Conservation (phyloP, 1,140 invertebrate species). For the Drosophila punjabiensis region DNA sequence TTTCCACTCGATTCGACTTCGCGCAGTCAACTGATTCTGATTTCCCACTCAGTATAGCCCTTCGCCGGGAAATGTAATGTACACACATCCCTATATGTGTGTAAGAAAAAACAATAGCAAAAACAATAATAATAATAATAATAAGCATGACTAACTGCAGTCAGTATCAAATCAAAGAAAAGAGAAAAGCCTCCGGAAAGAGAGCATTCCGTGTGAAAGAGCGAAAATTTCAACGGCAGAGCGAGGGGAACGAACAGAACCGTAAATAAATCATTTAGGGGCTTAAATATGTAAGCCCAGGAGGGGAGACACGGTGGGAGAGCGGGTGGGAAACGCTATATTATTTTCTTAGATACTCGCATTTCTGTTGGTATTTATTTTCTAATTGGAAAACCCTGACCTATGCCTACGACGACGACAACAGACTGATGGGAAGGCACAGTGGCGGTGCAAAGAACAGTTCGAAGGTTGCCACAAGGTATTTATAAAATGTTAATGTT, state of each 20-base stretch:
- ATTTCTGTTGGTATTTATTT: conserved; percentile 25
- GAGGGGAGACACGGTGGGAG: neutral
- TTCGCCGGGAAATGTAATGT: conserved; percentile 12
- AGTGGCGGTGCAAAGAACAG: neutral
- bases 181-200: conserved; percentile 23
- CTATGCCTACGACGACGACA: conserved; percentile 52
- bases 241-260: conserved; percentile 6
- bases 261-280: conserved; percentile 45
- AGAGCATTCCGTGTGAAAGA: conserved; percentile 18
- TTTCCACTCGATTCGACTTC: conserved; percentile 42
- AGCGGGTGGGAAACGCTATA: conserved; percentile 7
- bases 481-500: neutral
- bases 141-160: conserved; percentile 46
- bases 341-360: conserved; percentile 36
- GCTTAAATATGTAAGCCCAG: conserved; percentile 25
- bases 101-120: conserved; percentile 1
- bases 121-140: conserved; percentile 36
- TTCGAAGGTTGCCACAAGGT: too few relatives aligned
- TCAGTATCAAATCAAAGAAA: conserved; percentile 8
- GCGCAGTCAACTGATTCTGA: conserved; percentile 67
- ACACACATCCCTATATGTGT: neutral
- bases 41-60: conserved; percentile 29
- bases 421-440: conserved; percentile 5
- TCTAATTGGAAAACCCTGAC: conserved; percentile 72
- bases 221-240: neutral